Conservation (phyloP, 2,888 invertebrate species). For the Pristionchus arcanus region DNA sequence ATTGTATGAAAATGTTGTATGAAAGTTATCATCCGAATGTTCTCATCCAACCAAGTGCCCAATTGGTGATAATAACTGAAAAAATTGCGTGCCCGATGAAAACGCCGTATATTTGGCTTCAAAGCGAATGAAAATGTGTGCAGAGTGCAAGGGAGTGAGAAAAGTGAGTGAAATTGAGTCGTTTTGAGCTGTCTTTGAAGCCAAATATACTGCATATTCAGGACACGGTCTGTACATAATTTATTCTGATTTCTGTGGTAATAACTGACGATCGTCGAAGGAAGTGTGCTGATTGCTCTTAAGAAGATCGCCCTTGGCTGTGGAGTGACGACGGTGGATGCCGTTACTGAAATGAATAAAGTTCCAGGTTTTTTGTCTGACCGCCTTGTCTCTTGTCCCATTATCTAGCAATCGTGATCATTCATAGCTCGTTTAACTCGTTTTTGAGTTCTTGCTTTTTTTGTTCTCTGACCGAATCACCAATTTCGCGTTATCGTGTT, state of each 20-base stretch:
- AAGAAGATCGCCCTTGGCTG: constrained; percentile 6
- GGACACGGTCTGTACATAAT: not conserved
- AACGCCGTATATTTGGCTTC: not conserved
- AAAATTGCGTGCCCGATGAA: not conserved
- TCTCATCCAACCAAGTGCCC: too few species aligned
- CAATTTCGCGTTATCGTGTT: not conserved
- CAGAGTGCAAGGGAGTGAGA: not conserved
- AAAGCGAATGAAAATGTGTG: not conserved
- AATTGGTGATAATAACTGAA: too few species aligned
- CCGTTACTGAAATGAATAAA: not conserved
- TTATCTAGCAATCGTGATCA: too few species aligned
- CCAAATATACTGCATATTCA: not conserved
- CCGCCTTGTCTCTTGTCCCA: too few species aligned
- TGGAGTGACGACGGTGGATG: not conserved
- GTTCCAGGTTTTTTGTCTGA: too few species aligned
- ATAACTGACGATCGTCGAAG: constrained; percentile 53
- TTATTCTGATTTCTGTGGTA: not conserved
- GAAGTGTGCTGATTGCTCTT: constrained; percentile 54
- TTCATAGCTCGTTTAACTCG: too few species aligned
- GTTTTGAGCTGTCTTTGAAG: constrained; percentile 16
- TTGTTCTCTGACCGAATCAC: too few species aligned
- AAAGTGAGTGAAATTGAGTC: not conserved
- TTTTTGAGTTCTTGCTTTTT: too few species aligned
- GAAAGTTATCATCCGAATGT: too few species aligned
- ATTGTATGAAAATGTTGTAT: too few species aligned